Base-by-base conservation (phyloP, 2,797 vertebrate species). In the Sebastes elongatus region DNA sequence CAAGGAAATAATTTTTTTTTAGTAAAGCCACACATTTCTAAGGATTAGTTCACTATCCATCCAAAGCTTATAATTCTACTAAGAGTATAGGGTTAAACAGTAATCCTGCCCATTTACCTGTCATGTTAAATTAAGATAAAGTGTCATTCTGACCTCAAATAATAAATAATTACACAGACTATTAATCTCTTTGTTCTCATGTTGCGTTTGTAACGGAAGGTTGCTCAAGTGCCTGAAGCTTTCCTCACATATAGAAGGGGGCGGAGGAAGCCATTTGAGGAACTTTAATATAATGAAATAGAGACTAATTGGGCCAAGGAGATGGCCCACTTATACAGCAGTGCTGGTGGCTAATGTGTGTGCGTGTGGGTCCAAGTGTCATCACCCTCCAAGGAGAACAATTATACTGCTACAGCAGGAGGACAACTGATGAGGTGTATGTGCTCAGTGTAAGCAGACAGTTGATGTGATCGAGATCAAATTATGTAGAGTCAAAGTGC, bases 261-360 rank as follows among this genome's bases (percentile, higher is more conserved):
- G 56, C 6, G 2, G 71, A 71, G 32, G 61, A 72, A 61, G 71
- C 22, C 71, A 53, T 57, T 57, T 65, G 52, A 71, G 42, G 42
- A 72, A 75, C 32, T 64, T 49, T 84, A 62, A 76, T 76, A 72
- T 30, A 49, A 78, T 78, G 75, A 67, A 89, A 76, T 11, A 20
- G 38, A 78, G 71, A 60, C 20, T 87, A 95, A 94, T 74, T 92
- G 88, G 93, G 92, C 71, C 93, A 91, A 88, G 86, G 83, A 90
- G 84, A 80, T 93, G 94, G 57, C 93, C 94, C 88, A 94, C 71
- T 93, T 93, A 62, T 27, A 79, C 73, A 72, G 69, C 65, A 80
- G 70, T 57, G 57, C 65, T 75, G 52, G 27, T 79, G 70, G 55
- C 65, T 79, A 18, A 8, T 62, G n/a, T 55, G 42, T 18, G 66